A percentile compares a stretch with the other conserved stretches of the same genome.
phyloP scores from a whole-genome alignment of 2,797 vertebrate species.

The Melanogrammus aeglefinus region DNA sequence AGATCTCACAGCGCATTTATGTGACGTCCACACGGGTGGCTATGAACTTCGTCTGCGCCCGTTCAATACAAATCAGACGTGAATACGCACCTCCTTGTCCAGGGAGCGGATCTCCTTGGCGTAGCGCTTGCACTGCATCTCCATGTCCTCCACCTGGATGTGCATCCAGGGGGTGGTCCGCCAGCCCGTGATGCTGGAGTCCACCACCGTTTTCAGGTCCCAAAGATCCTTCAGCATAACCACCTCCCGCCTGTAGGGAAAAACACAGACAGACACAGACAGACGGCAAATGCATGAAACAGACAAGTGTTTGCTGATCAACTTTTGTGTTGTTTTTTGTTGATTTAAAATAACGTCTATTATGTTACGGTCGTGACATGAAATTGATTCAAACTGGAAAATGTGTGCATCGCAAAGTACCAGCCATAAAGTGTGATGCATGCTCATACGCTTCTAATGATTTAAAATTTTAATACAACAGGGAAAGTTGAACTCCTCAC shows the following conservation, averaged over 20 bases:
- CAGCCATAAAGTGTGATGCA: not conserved
- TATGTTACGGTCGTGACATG: too few relatives aligned
- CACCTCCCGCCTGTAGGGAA: constrained; percentile 68
- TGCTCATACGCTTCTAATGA: not conserved
- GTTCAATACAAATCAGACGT: not conserved
- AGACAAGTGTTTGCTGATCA: not conserved
- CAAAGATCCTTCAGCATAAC: constrained; percentile 88
- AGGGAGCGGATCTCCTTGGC: constrained; percentile 81
- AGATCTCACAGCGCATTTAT: not conserved
- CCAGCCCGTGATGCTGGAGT: constrained; percentile 82
- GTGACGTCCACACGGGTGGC: constrained; percentile 2
- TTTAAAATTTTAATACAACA: not conserved
- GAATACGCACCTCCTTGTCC: constrained; percentile 80
- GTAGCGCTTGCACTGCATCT: constrained; percentile 85
- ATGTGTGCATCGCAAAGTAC: not conserved
- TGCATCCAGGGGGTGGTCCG: constrained; percentile 83
- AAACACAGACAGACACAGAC: too few relatives aligned
- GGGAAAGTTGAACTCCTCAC: not conserved
- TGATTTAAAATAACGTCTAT: too few relatives aligned
- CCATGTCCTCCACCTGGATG: constrained; percentile 90
- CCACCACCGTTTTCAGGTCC: constrained; percentile 84
- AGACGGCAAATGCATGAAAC: not conserved
- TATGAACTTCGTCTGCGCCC: not conserved
- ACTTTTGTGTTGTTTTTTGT: too few relatives aligned
- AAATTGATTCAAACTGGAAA: too few relatives aligned